Percentiles rank a stretch among this genome's conserved stretches.
phyloP scores from a whole-genome alignment of 2,888 invertebrate genomes.

The Stramonita haemastoma region DNA sequence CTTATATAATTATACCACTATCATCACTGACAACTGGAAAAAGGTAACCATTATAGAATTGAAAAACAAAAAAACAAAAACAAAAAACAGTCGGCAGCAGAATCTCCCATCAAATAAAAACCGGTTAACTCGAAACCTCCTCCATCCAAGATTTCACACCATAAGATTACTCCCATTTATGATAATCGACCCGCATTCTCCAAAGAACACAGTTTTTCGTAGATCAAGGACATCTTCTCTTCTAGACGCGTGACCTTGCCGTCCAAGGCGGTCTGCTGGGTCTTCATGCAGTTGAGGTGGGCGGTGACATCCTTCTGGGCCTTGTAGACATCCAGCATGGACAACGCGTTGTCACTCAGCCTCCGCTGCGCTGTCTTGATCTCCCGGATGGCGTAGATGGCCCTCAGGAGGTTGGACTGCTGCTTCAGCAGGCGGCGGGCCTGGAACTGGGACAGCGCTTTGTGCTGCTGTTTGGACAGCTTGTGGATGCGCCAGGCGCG shows the following conservation, averaged over 20 bases:
- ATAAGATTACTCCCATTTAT: too few species aligned
- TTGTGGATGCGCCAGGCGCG: constrained; percentile 75
- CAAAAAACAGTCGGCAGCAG: too few species aligned
- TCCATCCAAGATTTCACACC: too few species aligned
- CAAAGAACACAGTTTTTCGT: constrained; percentile 43
- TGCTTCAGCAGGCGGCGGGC: constrained; percentile 57
- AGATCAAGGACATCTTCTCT: constrained; percentile 39
- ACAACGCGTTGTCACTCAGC: constrained; percentile 68
- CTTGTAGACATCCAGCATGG: constrained; percentile 69
- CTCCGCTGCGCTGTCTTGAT: constrained; percentile 74
- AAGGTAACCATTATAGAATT: too few species aligned
- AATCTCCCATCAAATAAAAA: too few species aligned
- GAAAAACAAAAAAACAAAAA: too few species aligned
- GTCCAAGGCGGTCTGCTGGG: constrained; percentile 58
- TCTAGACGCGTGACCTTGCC: constrained; percentile 53
- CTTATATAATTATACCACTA: too few species aligned
- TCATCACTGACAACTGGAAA: too few species aligned
- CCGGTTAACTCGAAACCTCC: too few species aligned
- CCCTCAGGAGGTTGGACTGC: constrained; percentile 72
- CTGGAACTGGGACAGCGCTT: constrained; percentile 37
- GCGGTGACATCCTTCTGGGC: constrained; percentile 58
- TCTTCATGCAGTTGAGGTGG: constrained; percentile 52
- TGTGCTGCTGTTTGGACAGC: constrained; percentile 52
- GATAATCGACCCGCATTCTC: not conserved
- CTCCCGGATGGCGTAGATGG: constrained; percentile 75